phyloP scores from a whole-genome alignment of 2,797 vertebrate genomes.

The Notamacropus eugenii region DNA sequence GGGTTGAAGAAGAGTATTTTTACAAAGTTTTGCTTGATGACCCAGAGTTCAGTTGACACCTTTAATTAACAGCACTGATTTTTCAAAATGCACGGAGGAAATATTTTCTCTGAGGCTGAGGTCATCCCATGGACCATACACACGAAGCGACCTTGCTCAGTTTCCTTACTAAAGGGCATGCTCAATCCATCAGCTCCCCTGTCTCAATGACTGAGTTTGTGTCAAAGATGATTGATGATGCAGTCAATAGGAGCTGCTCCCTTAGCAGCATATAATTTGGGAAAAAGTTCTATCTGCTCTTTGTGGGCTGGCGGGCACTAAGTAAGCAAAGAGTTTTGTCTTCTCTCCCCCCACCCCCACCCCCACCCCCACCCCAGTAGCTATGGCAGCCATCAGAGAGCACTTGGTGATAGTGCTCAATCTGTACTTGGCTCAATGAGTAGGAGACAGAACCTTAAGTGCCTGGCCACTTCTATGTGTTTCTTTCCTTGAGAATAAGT shows the following conservation, averaged over 20 bases:
- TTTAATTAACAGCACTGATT: not conserved
- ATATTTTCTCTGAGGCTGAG: not conserved
- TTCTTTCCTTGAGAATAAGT: not conserved
- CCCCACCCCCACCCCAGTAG: not conserved
- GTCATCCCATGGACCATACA: not conserved
- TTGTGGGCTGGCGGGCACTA: not conserved
- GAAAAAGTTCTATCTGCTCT: not conserved
- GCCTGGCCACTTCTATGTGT: not conserved
- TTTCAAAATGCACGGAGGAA: not conserved
- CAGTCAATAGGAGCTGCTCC: not conserved
- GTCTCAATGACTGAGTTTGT: not conserved
- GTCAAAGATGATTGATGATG: not conserved
- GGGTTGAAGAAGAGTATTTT: not conserved
- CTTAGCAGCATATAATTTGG: not conserved
- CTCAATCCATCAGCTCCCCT: not conserved
- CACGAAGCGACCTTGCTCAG: not conserved
- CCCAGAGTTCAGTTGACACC: not conserved
- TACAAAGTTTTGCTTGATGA: not conserved
- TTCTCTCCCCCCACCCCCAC: not conserved
- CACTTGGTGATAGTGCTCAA: not conserved
- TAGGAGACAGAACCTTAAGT: not conserved
- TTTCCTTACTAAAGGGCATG: not conserved
- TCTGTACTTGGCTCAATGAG: not conserved
- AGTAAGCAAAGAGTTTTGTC: not conserved
- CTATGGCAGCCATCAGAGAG: not conserved